Conservation (phyloP, 2,113 vertebrate species). For the Solea senegalensis region DNA sequence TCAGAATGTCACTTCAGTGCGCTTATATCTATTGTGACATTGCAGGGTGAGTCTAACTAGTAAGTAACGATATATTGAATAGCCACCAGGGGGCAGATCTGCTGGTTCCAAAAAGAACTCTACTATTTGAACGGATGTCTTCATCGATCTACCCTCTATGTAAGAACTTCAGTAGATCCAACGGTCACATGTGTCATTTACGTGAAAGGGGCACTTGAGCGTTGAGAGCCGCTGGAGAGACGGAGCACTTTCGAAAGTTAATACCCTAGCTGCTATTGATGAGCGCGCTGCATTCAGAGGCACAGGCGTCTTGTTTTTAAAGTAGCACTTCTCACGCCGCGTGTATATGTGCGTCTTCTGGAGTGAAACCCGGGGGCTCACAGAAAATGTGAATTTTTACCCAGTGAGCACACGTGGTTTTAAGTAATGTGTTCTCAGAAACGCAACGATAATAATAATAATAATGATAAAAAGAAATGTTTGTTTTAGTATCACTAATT, state of each 20-base stretch:
- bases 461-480: constrained; percentile 10
- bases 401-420: background rate
- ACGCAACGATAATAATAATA: background rate
- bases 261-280: constrained; percentile 1
- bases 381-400: background rate
- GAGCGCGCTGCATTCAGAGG: constrained; percentile 8
- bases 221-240: constrained; percentile 31
- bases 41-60: constrained; percentile 29
- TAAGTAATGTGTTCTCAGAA: background rate
- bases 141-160: no score
- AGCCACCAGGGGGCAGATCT: no score
- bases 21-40: constrained; percentile 59
- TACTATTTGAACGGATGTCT: no score
- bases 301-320: constrained; percentile 12
- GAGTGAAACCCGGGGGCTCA: no score
- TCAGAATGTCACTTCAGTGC: constrained; percentile 32
- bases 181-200: constrained; percentile 57
- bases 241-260: constrained; percentile 16
- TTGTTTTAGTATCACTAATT: constrained; percentile 6
- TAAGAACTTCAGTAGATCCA: constrained; percentile 25
- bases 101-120: no score
- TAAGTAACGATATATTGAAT: no score
- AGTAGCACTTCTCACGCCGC: background rate
- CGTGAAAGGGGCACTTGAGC: constrained; percentile 46
- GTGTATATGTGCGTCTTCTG: background rate